phyloP scores from a whole-genome alignment of 2,113 vertebrate species.

The rat (Rattus norvegicus) region DNA sequence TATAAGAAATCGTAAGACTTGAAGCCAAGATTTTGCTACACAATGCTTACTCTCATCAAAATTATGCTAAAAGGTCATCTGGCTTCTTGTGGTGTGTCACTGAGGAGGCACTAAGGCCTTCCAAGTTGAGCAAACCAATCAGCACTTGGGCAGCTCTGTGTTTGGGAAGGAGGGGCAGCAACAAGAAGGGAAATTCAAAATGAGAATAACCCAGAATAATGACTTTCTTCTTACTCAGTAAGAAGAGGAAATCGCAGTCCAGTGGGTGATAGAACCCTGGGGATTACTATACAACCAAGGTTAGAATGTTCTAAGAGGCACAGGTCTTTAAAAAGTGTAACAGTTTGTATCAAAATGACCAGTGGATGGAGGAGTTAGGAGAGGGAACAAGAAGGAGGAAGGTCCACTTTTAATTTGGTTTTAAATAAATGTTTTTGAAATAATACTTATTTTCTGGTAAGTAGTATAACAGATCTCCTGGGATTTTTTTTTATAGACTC shows the following conservation, averaged over 20 bases:
- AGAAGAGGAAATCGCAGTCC: slow-evolving; percentile 36
- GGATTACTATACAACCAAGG: background rate
- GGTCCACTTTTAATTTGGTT: slow-evolving; percentile 52
- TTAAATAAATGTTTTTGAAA: slow-evolving; percentile 47
- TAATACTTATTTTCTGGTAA: slow-evolving; percentile 48
- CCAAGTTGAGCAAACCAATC: background rate
- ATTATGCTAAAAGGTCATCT: background rate
- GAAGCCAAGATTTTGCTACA: slow-evolving; percentile 27
- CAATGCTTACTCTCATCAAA: background rate
- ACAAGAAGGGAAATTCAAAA: slow-evolving; percentile 14
- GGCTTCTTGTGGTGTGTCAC: background rate
- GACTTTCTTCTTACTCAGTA: slow-evolving; percentile 22
- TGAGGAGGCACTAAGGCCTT: slow-evolving; percentile 16
- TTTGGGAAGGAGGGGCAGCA: background rate
- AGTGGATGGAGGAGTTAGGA: background rate
- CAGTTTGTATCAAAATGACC: slow-evolving; percentile 15
- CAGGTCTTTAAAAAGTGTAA: background rate
- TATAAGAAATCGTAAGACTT: slow-evolving; percentile 21
- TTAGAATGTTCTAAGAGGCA: slow-evolving; percentile 18
- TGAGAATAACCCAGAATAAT: background rate
- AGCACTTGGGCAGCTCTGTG: background rate
- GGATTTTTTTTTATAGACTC: slow-evolving; percentile 50
- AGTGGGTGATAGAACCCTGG: background rate
- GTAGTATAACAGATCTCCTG: slow-evolving; percentile 26
- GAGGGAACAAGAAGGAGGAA: no score